These are phyloP conservation scores for Chouioia cunea DNA, from an alignment of 2,888 invertebrate genomes.

Conservation along the genomic window DNA sequence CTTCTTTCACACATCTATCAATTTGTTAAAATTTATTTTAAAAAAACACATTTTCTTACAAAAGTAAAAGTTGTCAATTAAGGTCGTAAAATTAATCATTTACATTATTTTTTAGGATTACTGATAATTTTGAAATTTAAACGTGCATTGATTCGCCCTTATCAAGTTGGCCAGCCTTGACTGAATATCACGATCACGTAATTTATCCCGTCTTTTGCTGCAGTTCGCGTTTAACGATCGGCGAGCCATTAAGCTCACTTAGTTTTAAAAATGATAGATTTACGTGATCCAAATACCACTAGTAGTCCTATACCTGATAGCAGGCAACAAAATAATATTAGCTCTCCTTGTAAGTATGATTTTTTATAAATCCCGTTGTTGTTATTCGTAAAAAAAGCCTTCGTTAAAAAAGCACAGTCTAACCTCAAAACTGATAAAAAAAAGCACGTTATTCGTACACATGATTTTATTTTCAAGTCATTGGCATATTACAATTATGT, in stretches of 20 bases:
- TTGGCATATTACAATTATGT: constrained; percentile 42
- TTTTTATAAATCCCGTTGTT: constrained; percentile 5
- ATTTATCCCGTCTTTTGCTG: constrained; percentile 22
- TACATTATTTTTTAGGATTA: not conserved
- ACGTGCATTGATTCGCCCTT: not conserved
- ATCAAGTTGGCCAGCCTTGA: constrained; percentile 27
- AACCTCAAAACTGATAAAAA: constrained; percentile 45
- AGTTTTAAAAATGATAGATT: constrained; percentile 58
- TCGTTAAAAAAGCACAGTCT: constrained; percentile 27
- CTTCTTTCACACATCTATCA: too few relatives aligned
- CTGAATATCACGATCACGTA: constrained; percentile 33
- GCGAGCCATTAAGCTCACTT: constrained; percentile 23
- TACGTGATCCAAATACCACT: constrained; percentile 53
- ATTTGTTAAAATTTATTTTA: too few relatives aligned
- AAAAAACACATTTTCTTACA: constrained; percentile 1
- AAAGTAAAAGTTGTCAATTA: constrained; percentile 3
- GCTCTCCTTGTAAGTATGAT: constrained; percentile 53
- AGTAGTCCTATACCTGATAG: constrained; percentile 43
- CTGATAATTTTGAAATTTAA: too few relatives aligned
- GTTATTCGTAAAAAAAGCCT: constrained; percentile 1
- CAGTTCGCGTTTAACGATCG: constrained; percentile 37
- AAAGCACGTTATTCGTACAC: constrained; percentile 3
- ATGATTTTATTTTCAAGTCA: constrained; percentile 39
- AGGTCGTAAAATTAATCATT: not conserved
- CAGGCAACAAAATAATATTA: constrained; percentile 49